Base-by-base conservation (phyloP, 2,797 vertebrate species). In the Limnodromus scolopaceus region DNA sequence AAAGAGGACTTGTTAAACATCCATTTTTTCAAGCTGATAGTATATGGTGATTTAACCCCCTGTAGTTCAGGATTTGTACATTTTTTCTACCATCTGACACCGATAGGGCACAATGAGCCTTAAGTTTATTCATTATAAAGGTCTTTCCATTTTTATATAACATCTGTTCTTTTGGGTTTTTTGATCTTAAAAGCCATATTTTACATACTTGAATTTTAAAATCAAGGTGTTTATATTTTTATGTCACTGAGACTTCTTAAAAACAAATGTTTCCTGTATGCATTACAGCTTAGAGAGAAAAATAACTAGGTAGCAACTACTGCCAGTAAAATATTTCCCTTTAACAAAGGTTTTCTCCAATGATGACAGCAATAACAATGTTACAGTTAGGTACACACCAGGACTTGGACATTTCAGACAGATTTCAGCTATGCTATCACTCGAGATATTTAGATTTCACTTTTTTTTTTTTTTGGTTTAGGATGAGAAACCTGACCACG, bases 21-120 rank as follows among this genome's bases (percentile, higher is more conserved):
- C n/a, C 46, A 95, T 92, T 92, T 94, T n/a, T 90, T 95, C 54
- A 49, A 74, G 32, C 9, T 92, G 84, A 90, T n/a, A 91, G 49
- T 55, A 68, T 64, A 25, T 53, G 23, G 74, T 93, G 89, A 87
- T 83, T 93, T 96, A 97, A 96, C 74, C 13, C 60, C 88, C 48
- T 63, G 20, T 71, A 58, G 76, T 70, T 39, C 14, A 84, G 49
- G 13, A 16, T 25, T 60, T 93, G 87, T 90, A 36, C 54, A 39
- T 70, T 12, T 39, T 93, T 92, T 87, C 74, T 75, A 24, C 41
- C 13, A 6, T 25, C 34, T 87, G 66, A 93, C 32, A 75, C 18
- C 28, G 58, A 74, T 1, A 96, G 70, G n/a, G 53, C 22, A 46
- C 12, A 70, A 78, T 38, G 39, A 95, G 70, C 87, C 38, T 88